Conservation (phyloP, 1,140 invertebrate genomes). For the Saxidomus purpurata region DNA sequence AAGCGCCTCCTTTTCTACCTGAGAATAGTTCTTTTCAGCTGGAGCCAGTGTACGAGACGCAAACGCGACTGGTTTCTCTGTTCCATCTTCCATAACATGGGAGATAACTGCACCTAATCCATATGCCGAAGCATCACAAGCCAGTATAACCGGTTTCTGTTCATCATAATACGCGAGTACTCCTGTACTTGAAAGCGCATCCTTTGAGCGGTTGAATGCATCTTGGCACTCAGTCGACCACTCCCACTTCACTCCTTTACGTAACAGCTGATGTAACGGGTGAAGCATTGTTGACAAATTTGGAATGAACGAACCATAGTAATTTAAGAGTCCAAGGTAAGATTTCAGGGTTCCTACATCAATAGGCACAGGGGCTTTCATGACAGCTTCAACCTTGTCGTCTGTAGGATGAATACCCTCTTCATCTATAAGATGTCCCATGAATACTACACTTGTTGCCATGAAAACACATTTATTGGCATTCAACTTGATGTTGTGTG, state of each 20-base stretch:
- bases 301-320: conserved; percentile 58
- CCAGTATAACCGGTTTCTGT: conserved; percentile 14
- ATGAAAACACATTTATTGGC: conserved; percentile 32
- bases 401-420: conserved; percentile 53
- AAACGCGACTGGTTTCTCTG: conserved; percentile 22
- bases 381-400: conserved; percentile 23
- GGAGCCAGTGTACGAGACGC: neutral
- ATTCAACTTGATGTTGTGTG: conserved; percentile 6
- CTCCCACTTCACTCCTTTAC: conserved; percentile 23
- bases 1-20: conserved; percentile 87
- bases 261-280: conserved; percentile 40
- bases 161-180: conserved; percentile 22
- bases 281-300: conserved; percentile 53
- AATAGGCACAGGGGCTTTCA: conserved; percentile 17
- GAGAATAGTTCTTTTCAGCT: conserved; percentile 83
- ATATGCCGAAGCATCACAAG: conserved; percentile 61
- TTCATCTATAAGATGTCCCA: conserved; percentile 45
- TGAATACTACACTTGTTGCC: neutral
- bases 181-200: neutral
- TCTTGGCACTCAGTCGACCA: neutral
- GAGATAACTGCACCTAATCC: conserved; percentile 71
- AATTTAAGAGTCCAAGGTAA: conserved; percentile 64
- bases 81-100: conserved; percentile 57
- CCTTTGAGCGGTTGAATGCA: neutral
- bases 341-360: conserved; percentile 53